Evolutionary conservation across 2,797 vertebrate genomes (phyloP).

Genomic region (Myripristis murdjan): DNA sequence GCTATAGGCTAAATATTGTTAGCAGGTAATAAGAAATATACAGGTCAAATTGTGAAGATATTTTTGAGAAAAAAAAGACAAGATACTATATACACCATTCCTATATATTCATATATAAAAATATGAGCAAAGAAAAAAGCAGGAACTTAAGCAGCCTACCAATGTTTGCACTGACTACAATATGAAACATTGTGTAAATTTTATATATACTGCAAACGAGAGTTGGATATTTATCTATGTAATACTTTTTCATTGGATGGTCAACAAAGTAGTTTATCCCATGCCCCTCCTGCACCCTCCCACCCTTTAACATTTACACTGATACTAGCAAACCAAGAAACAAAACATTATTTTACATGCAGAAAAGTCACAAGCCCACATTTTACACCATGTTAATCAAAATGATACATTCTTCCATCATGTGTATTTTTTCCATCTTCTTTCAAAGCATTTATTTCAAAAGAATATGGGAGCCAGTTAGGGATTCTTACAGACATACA

Average conservation of each 20-base stretch:
- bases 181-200: conserved; percentile 33
- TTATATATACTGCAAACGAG: conserved; percentile 19
- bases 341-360: conserved; percentile 33
- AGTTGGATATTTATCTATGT: conserved; percentile 17
- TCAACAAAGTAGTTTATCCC: conserved; percentile 13
- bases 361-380: conserved; percentile 29
- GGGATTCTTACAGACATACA: neutral
- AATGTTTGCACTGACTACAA: conserved; percentile 39
- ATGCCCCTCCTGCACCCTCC: neutral
- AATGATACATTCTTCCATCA: conserved; percentile 15
- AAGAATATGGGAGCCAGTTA: neutral
- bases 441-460: conserved; percentile 26
- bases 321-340: conserved; percentile 9
- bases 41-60: conserved; percentile 11
- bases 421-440: conserved; percentile 24
- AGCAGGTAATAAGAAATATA: conserved; percentile 42
- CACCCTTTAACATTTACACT: conserved; percentile 37
- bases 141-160: conserved; percentile 28
- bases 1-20: conserved; percentile 48
- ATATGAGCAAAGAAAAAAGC: conserved; percentile 18
- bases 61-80: conserved; percentile 46
- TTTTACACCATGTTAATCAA: conserved; percentile 49
- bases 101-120: conserved; percentile 41
- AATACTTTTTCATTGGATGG: conserved; percentile 36
- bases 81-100: conserved; percentile 34